Evolutionary conservation across 2,797 vertebrate species (phyloP).

Genomic region (Lithobates sylvaticus): DNA sequence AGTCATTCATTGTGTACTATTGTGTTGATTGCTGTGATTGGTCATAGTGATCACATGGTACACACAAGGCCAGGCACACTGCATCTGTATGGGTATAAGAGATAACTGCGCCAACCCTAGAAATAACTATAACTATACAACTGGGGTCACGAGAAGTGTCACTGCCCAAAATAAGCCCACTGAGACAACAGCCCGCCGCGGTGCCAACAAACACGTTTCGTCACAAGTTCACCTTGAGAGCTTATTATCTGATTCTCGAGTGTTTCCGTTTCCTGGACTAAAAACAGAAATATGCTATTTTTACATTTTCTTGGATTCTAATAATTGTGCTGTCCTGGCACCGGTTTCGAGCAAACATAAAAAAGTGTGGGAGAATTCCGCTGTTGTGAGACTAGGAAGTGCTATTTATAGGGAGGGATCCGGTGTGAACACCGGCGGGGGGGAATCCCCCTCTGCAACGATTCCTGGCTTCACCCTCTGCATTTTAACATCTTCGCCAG

Average conservation of each 20-base stretch:
- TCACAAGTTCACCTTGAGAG: neutral
- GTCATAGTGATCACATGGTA: no score
- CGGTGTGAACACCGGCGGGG: no score
- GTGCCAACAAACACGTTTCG: neutral
- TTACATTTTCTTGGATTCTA: slow-evolving; percentile 2
- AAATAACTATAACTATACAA: no score
- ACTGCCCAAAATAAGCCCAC: neutral
- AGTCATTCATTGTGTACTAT: no score
- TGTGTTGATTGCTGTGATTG: no score
- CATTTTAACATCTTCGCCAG: no score
- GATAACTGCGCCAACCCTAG: no score
- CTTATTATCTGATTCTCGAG: slow-evolving; percentile 8
- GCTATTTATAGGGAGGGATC: slow-evolving; percentile 22
- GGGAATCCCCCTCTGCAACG: no score
- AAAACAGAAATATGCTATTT: slow-evolving; percentile 32
- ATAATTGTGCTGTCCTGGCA: slow-evolving; percentile 19
- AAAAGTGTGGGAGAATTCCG: slow-evolving; percentile 11
- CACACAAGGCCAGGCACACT: no score
- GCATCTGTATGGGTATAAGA: no score
- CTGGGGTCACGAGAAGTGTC: neutral
- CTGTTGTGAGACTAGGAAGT: slow-evolving; percentile 30
- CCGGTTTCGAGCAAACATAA: neutral
- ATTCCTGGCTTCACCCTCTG: no score
- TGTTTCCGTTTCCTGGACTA: slow-evolving; percentile 21
- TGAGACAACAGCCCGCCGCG: neutral